These are phyloP conservation scores for Amiota minor DNA, from an alignment of 2,888 invertebrate species.

Conservation along the genomic window DNA sequence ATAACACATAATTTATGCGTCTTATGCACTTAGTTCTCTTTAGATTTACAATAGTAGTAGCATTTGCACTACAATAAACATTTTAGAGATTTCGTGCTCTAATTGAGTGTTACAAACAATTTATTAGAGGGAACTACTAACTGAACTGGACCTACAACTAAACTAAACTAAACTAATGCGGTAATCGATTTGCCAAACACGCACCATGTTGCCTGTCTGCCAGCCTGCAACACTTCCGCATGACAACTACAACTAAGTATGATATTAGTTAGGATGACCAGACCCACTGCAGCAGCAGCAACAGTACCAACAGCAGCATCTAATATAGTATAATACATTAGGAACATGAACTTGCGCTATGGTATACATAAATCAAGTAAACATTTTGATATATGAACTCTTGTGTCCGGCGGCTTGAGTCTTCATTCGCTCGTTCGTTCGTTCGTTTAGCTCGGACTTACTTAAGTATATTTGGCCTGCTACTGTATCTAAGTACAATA, in stretches of 20 bases:
- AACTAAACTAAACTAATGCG: neutral
- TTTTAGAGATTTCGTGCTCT: neutral
- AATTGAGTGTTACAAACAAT: neutral
- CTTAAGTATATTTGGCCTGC: neutral
- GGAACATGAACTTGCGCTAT: neutral
- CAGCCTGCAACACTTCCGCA: neutral
- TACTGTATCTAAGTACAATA: neutral
- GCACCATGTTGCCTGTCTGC: neutral
- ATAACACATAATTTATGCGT: too few species aligned
- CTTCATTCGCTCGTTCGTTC: too few species aligned
- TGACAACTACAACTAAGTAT: constrained; percentile 1
- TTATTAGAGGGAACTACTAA: neutral
- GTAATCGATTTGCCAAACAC: neutral
- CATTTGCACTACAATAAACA: too few species aligned
- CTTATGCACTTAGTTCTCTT: too few species aligned
- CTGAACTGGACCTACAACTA: neutral
- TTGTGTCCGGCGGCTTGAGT: neutral
- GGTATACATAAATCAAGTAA: neutral
- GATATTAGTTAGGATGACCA: too few species aligned
- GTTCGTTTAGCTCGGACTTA: too few species aligned
- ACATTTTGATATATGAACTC: constrained; percentile 1
- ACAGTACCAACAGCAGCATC: neutral
- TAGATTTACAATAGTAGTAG: too few species aligned
- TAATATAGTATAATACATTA: neutral
- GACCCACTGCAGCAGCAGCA: neutral